Base-by-base conservation (phyloP, 2,888 invertebrate genomes). In the Actias luna region DNA sequence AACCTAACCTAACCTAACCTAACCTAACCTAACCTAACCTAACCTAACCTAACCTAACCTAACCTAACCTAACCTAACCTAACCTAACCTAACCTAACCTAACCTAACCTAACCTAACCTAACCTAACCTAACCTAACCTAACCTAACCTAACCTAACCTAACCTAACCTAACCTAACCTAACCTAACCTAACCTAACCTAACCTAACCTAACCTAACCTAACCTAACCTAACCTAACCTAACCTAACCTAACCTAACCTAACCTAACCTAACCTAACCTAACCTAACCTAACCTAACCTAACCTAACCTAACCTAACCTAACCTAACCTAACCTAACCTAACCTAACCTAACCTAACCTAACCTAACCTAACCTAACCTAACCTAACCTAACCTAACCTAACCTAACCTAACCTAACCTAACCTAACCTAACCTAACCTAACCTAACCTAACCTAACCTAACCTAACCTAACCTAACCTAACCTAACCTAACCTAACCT, bases 61-160 rank as follows among this genome's bases (percentile, higher is more conserved):
- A 69, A 69, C 69, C 69, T 69, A 68, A 63, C 63, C 63, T 63
- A 63, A 63, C 63, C 60, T 63, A 60, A 65, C 66, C 67, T 66
- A 67, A 65, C 65, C 67, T 67, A 67, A 65, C 69, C 67, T 69
- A 66, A 65, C 70, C 67, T 67, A 68, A 66, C 67, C 70, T 65
- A 65, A 66, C 70, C 68, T 67, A 68, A 67, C 68, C 68, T 67
- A 66, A 63, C 63, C 64, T 62, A 64, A 67, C 65, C 65, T 65
- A 64, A 64, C 64, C 69, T 63, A 66, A 66, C 64, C 63, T 67
- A 65, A 61, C 63, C 65, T 58, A 46, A 65, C 64, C 63, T 64
- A 66, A 64, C 64, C 63, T 60, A 65, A 62, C 65, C 62, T 62
- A 63, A 63, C 65, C 62, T 64, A 65, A 65, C 63, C 65, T 61